Conservation (phyloP, 2,888 invertebrate genomes). For the Oxystoma pomonae region DNA sequence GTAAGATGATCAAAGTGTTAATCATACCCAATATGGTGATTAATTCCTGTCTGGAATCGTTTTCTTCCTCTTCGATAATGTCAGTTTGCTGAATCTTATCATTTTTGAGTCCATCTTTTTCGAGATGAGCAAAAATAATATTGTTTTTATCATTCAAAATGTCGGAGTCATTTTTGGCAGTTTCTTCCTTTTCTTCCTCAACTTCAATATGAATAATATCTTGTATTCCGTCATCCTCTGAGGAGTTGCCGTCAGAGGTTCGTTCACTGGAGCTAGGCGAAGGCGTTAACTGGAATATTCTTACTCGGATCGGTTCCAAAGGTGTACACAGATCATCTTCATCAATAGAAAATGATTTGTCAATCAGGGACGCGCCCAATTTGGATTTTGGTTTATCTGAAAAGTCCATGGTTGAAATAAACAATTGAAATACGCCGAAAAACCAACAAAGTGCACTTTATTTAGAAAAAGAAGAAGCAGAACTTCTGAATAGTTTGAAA, state of each 20-base stretch:
- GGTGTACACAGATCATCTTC: slow-evolving; percentile 35
- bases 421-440: too few species aligned
- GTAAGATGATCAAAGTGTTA: too few species aligned
- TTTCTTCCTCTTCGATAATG: neutral
- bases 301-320: slow-evolving; percentile 31
- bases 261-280: slow-evolving; percentile 21
- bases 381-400: slow-evolving; percentile 22
- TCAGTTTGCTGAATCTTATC: neutral
- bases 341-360: slow-evolving; percentile 38
- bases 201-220: slow-evolving; percentile 14
- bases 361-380: slow-evolving; percentile 27
- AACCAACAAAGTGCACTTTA: too few species aligned
- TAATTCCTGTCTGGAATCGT: neutral
- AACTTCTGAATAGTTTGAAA: too few species aligned
- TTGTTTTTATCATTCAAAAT: slow-evolving; percentile 4
- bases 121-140: neutral
- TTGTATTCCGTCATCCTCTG: slow-evolving; percentile 22
- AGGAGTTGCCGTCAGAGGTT: slow-evolving; percentile 14
- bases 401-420: neutral
- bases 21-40: neutral
- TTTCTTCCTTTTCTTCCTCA: slow-evolving; percentile 3
- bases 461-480: too few species aligned
- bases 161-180: neutral
- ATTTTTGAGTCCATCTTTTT: neutral
- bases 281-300: slow-evolving; percentile 21